A percentile compares a stretch with the other conserved stretches of the same genome.
Evolutionary conservation across 2,113 vertebrate species (phyloP).

Genomic region (Trinectes maculatus): DNA sequence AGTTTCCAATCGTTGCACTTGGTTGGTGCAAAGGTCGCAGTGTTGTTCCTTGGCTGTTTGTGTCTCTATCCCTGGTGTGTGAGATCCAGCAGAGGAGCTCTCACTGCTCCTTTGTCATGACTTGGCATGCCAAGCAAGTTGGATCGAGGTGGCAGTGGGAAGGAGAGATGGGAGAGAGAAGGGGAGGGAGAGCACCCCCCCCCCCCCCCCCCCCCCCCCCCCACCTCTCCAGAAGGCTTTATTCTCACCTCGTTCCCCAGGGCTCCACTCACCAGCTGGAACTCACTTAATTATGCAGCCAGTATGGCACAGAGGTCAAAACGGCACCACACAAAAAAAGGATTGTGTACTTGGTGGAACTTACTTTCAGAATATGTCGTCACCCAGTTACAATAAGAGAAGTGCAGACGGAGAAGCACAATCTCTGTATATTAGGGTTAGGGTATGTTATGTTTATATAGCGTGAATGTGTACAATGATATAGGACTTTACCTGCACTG

Average conservation of each 20-base stretch:
- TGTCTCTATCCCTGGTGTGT: conserved; percentile 25
- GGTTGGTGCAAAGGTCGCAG: conserved; percentile 37
- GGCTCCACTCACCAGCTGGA: conserved; percentile 73
- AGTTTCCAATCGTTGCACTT: conserved; percentile 22
- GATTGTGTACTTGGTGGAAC: conserved; percentile 13
- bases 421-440: too few relatives aligned
- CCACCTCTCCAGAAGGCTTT: conserved; percentile 54
- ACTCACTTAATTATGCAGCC: conserved; percentile 66
- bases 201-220: not conserved
- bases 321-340: conserved; percentile 12
- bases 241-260: conserved; percentile 69
- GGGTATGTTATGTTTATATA: too few relatives aligned
- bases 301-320: conserved; percentile 62
- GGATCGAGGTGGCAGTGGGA: conserved; percentile 8
- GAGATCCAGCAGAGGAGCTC: conserved; percentile 47
- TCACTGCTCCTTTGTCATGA: conserved; percentile 48
- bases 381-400: too few relatives aligned
- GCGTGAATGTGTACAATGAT: too few relatives aligned
- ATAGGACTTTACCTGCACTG: too few relatives aligned
- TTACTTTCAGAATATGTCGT: too few relatives aligned
- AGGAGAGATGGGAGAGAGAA: not conserved
- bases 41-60: conserved; percentile 26
- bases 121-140: conserved; percentile 45
- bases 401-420: too few relatives aligned
- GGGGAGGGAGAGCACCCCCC: not conserved